Evolutionary conservation across 2,888 invertebrate species (phyloP).

Genomic region (Pseudococcus jackbeardsleyi): DNA sequence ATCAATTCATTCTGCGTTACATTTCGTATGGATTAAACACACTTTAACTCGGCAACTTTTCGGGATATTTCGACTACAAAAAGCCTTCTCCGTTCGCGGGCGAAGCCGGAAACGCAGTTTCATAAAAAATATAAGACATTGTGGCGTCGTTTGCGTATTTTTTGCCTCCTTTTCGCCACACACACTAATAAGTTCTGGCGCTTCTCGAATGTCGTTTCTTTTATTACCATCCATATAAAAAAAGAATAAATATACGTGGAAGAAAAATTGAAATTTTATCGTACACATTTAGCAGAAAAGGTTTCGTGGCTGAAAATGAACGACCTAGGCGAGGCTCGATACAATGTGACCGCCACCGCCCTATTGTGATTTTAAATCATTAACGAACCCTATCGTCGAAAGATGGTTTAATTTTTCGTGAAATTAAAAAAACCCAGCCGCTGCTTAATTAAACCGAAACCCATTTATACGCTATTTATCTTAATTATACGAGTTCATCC

Average conservation of each 20-base stretch:
- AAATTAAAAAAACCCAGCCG: neutral
- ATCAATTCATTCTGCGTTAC: slow-evolving; percentile 38
- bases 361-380: slow-evolving; percentile 1
- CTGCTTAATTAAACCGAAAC: slow-evolving; percentile 1
- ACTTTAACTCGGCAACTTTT: slow-evolving; percentile 47
- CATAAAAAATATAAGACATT: slow-evolving; percentile 39
- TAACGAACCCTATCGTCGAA: neutral
- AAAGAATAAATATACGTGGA: slow-evolving; percentile 31
- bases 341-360: neutral
- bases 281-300: neutral
- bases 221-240: neutral
- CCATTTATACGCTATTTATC: neutral
- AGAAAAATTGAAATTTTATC: slow-evolving; percentile 21
- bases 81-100: neutral
- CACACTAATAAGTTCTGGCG: slow-evolving; percentile 6
- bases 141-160: slow-evolving; percentile 11
- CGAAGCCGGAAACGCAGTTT: slow-evolving; percentile 22
- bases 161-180: neutral
- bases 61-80: slow-evolving; percentile 43
- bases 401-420: neutral
- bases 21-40: slow-evolving; percentile 39
- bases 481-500: neutral
- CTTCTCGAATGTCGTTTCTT: slow-evolving; percentile 13
- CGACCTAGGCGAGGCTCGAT: neutral
- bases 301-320: neutral